Percentiles rank a stretch among this genome's conserved stretches.
Evolutionary conservation across 2,797 vertebrate genomes (phyloP).

Genomic region (Diceros bicornis): DNA sequence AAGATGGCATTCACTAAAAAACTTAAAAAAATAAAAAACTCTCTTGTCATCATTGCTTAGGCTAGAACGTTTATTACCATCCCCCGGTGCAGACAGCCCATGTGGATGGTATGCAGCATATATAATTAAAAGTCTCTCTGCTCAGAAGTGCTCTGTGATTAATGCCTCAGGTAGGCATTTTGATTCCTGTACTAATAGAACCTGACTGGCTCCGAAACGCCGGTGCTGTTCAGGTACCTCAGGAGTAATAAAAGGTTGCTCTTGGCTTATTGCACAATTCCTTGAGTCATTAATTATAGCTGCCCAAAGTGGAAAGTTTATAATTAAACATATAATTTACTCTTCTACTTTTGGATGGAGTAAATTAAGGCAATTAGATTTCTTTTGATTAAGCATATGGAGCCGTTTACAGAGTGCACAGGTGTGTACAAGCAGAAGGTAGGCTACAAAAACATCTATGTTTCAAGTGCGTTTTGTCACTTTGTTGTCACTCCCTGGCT

Average conservation of each 20-base stretch:
- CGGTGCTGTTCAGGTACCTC: constrained; percentile 84
- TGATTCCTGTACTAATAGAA: constrained; percentile 88
- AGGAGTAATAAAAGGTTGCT: constrained; percentile 89
- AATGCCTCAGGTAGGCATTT: constrained; percentile 86
- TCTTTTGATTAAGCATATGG: constrained; percentile 86
- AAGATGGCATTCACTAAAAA: constrained; percentile 5
- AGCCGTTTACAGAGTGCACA: constrained; percentile 70
- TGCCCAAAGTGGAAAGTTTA: constrained; percentile 90
- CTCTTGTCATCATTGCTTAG: constrained; percentile 57
- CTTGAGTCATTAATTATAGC: constrained; percentile 91
- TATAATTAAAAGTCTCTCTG: constrained; percentile 87
- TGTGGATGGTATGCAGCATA: neutral
- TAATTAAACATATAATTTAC: constrained; percentile 91
- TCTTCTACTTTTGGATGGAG: constrained; percentile 86
- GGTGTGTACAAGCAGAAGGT: constrained; percentile 76
- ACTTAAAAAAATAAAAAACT: neutral
- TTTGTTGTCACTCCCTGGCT: constrained; percentile 76
- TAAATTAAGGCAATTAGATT: constrained; percentile 89
- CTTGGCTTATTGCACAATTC: constrained; percentile 86
- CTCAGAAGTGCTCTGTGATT: constrained; percentile 82
- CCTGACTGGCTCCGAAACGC: constrained; percentile 83
- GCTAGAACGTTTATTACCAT: constrained; percentile 78
- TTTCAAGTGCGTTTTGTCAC: constrained; percentile 73
- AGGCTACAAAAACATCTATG: constrained; percentile 62
- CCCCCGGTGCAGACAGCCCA: neutral